These are phyloP conservation scores for Erebia epiphron DNA, from an alignment of 2,888 invertebrate species.

Conservation along the genomic window DNA sequence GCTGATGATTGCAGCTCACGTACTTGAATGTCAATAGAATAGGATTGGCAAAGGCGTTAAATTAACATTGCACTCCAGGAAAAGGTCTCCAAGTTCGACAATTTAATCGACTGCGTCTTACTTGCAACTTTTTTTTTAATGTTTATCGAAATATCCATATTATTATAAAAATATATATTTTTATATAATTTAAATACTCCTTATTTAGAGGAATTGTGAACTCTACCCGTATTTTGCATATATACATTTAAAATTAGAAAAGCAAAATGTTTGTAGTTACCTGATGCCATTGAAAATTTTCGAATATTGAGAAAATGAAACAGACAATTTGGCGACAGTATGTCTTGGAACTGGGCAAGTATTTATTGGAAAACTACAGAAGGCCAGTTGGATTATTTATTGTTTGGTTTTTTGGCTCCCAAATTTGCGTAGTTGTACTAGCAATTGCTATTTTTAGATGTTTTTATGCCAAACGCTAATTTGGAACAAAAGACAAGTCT, in stretches of 20 bases:
- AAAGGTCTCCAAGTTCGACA: conserved; percentile 14
- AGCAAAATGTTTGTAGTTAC: background rate
- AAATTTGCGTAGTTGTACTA: background rate
- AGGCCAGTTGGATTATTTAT: conserved; percentile 22
- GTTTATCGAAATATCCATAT: background rate
- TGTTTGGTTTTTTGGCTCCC: conserved; percentile 1
- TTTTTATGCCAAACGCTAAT: background rate
- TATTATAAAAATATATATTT: background rate
- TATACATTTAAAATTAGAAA: too few relatives aligned
- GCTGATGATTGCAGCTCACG: conserved; percentile 29
- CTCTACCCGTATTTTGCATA: too few relatives aligned
- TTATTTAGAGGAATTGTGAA: too few relatives aligned
- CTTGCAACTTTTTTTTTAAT: background rate
- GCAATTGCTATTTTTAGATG: background rate
- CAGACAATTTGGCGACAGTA: conserved; percentile 28
- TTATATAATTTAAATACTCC: too few relatives aligned
- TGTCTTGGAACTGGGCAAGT: conserved; percentile 23
- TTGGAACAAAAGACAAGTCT: too few relatives aligned
- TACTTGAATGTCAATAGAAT: conserved; percentile 28
- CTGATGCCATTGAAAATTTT: background rate
- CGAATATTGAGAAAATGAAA: conserved; percentile 9
- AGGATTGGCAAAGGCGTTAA: conserved; percentile 27
- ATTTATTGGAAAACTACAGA: conserved; percentile 25
- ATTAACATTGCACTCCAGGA: conserved; percentile 27
- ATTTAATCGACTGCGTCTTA: conserved; percentile 12